These are phyloP conservation scores for Pollachius pollachius DNA, from an alignment of 2,113 vertebrate genomes.

Conservation along the genomic window DNA sequence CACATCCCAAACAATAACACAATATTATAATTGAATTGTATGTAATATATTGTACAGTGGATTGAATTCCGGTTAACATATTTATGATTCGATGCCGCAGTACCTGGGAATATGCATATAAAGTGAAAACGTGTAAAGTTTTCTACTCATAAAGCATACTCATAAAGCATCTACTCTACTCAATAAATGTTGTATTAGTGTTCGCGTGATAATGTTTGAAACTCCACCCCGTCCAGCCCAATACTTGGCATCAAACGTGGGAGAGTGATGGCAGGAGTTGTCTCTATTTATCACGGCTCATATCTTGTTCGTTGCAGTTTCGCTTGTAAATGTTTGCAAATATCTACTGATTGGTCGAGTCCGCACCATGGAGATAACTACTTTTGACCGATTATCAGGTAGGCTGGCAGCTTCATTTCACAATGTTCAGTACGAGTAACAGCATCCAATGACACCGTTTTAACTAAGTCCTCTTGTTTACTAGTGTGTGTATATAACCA, in stretches of 20 bases:
- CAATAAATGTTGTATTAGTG: constrained; percentile 36
- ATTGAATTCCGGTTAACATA: no score
- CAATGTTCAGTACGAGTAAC: not conserved
- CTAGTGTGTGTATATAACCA: no score
- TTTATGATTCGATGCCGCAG: no score
- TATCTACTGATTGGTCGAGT: not conserved
- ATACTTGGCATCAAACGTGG: constrained; percentile 27
- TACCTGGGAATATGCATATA: constrained; percentile 8
- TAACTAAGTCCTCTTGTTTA: not conserved
- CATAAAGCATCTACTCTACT: constrained; percentile 41
- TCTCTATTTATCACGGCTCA: constrained; percentile 7
- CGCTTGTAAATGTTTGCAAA: not conserved
- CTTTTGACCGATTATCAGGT: constrained; percentile 55
- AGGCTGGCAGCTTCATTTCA: constrained; percentile 31
- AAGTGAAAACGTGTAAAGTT: constrained; percentile 26
- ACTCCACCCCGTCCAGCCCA: constrained; percentile 55
- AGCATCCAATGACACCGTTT: not conserved
- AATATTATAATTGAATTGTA: no score
- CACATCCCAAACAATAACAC: no score
- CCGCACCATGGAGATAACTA: constrained; percentile 36
- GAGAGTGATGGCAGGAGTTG: not conserved
- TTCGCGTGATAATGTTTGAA: constrained; percentile 41
- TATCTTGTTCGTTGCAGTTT: constrained; percentile 14
- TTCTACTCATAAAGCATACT: no score
- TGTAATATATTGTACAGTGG: no score